Evolutionary conservation across 2,888 invertebrate species (phyloP).

Genomic region (Marasmarcha lunaedactyla): DNA sequence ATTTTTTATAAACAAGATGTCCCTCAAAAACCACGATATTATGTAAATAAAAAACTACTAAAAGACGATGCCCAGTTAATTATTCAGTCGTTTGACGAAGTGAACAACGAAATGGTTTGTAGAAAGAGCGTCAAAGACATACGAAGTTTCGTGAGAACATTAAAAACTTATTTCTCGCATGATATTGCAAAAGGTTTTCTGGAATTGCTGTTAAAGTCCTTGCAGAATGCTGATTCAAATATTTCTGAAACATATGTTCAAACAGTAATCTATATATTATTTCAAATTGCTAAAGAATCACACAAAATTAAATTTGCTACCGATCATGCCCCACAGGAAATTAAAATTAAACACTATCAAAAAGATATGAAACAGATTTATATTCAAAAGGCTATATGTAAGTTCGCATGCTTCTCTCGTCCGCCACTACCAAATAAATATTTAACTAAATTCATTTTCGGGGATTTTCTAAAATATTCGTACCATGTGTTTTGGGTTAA

Average conservation of each 20-base stretch:
- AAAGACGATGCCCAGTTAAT: too few relatives aligned
- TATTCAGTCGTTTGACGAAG: too few relatives aligned
- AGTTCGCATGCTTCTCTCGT: conserved; percentile 23
- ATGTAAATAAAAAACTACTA: too few relatives aligned
- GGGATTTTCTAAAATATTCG: conserved; percentile 29
- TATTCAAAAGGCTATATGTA: conserved; percentile 28
- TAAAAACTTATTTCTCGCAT: conserved; percentile 32
- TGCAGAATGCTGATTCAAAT: conserved; percentile 7
- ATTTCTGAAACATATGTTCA: conserved; percentile 5
- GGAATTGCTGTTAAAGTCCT: conserved; percentile 21
- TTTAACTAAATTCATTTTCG: conserved; percentile 23
- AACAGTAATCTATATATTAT: conserved; percentile 25
- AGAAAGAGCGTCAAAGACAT: conserved; percentile 14
- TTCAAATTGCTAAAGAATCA: conserved; percentile 24
- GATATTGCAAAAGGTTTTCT: conserved; percentile 28
- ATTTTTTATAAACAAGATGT: too few relatives aligned
- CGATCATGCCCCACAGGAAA: conserved; percentile 25
- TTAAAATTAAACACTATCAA: conserved; percentile 26
- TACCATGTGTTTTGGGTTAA: conserved; percentile 26
- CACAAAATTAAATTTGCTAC: conserved; percentile 23
- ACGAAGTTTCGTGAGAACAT: conserved; percentile 24
- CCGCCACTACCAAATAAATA: conserved; percentile 23
- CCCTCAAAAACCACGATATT: too few relatives aligned
- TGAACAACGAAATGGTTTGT: not conserved
- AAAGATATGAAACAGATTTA: conserved; percentile 20